Evolutionary conservation across 2,797 vertebrate genomes (phyloP), one percentile per base, ranked within the genome.

Genomic region (Aphelocoma californica): DNA sequence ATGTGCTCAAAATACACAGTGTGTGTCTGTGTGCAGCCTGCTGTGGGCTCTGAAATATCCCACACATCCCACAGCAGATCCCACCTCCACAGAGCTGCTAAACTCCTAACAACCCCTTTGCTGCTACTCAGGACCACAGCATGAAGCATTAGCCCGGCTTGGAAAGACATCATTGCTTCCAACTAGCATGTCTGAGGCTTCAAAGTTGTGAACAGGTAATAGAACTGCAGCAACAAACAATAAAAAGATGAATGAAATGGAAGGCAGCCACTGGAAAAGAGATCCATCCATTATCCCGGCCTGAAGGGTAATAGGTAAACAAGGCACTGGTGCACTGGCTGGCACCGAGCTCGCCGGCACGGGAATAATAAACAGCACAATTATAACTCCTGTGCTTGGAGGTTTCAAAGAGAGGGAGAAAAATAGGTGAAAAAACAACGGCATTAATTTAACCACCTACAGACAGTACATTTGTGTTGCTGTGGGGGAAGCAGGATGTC

Each of bases 261-360:
- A 92, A 96, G 90, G 91, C 88, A 51, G 96, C 79, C 94, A 86
- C 67, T 12, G 62, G 88, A 95, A 96, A 96, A 92, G 84, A 96
- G 93, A 65, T 50, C 97, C 93, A 96, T 97, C 96, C 86, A 78
- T 98, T 97, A 97, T 82, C 93, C 66, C 3, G 36, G 91, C 87
- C 96, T 96, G 97, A 98, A 97, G 88, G 93, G 93, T 96, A 97
- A 97, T 96, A 96, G 79, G 96, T 96, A 98, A 98, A 97, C 97
- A 97, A 96, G 94, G 88, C 93, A 5, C 88, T 86, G 84, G 77
- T 94, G 93, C 75, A 60, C 71, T 0, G 38, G 1, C 70, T 93
- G 96, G 90, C 4, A 21, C 85, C 2, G 18, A 31, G 84, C 92
- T 93, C 32, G 5, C 94, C 18, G 0, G 91, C 80, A 86, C n/a